Evolutionary conservation across 2,113 vertebrate species (phyloP).

Genomic region (Origma solitaria): DNA sequence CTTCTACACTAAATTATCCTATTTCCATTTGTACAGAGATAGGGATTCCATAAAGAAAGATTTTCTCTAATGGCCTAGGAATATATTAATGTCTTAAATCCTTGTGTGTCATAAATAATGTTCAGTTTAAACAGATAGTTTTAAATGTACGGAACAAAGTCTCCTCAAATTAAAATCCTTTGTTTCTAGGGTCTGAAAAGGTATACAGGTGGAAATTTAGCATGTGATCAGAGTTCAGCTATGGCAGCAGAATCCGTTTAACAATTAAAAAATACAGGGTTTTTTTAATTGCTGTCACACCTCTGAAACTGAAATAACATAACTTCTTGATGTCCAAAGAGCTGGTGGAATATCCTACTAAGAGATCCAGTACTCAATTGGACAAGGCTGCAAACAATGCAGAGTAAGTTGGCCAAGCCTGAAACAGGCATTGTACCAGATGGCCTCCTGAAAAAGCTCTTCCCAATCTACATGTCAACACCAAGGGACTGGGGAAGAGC

Average conservation of each 20-base stretch:
- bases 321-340: not conserved
- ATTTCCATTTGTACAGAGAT: not conserved
- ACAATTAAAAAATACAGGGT: not conserved
- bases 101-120: not conserved
- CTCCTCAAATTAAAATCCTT: not conserved
- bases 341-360: not conserved
- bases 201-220: not conserved
- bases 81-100: not conserved
- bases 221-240: not conserved
- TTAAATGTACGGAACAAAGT: not conserved
- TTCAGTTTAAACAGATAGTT: not conserved
- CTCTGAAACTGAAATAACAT: not conserved
- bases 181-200: not conserved
- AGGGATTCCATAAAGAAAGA: fast-evolving
- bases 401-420: not conserved
- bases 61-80: not conserved
- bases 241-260: not conserved
- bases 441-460: not conserved
- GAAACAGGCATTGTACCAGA: not conserved
- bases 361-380: not conserved
- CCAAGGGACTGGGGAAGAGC: not conserved
- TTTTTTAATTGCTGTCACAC: not conserved
- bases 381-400: not conserved
- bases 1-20: not conserved
- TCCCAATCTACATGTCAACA: not conserved